These are phyloP conservation scores for Coboldia fuscipes DNA, from an alignment of 1,140 invertebrate species.

Conservation along the genomic window DNA sequence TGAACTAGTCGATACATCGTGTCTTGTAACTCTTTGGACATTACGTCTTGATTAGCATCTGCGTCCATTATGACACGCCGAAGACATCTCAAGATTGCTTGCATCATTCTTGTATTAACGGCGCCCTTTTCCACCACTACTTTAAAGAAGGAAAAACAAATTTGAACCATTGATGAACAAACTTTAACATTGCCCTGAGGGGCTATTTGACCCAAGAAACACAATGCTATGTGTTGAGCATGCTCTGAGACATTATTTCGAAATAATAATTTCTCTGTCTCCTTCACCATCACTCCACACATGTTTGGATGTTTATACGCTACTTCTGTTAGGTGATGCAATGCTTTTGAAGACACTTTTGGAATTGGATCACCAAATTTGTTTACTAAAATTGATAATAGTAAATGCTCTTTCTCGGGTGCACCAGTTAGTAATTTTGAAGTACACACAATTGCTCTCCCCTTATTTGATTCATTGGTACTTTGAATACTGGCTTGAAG, in stretches of 20 bases:
- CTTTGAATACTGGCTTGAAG: slow-evolving; percentile 17
- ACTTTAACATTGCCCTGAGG: slow-evolving; percentile 47
- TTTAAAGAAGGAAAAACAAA: slow-evolving; percentile 96
- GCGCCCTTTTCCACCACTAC: slow-evolving; percentile 76
- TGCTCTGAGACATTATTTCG: slow-evolving; percentile 57
- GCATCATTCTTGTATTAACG: slow-evolving; percentile 80
- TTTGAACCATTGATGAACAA: slow-evolving; percentile 59
- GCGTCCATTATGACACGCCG: slow-evolving; percentile 18
- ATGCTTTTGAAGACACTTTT: slow-evolving; percentile 68
- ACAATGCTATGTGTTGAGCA: slow-evolving; percentile 86
- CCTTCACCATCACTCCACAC: slow-evolving; percentile 66
- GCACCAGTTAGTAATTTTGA: slow-evolving; percentile 59
- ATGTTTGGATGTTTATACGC: slow-evolving; percentile 78
- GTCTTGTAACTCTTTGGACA: slow-evolving; percentile 26
- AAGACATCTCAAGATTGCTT: slow-evolving; percentile 36
- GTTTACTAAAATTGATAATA: slow-evolving; percentile 70
- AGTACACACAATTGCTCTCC: slow-evolving; percentile 56
- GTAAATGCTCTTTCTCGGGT: slow-evolving; percentile 71
- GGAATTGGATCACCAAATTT: slow-evolving; percentile 86
- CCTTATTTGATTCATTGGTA: slow-evolving; percentile 47
- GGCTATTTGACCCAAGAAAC: slow-evolving; percentile 58
- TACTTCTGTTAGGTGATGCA: slow-evolving; percentile 68
- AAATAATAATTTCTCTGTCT: slow-evolving; percentile 80
- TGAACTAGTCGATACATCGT: slow-evolving; percentile 82
- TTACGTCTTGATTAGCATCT: background rate